phyloP scores from a whole-genome alignment of 92 coral and sea anemone genomes.

The Meandrina meandrites region DNA sequence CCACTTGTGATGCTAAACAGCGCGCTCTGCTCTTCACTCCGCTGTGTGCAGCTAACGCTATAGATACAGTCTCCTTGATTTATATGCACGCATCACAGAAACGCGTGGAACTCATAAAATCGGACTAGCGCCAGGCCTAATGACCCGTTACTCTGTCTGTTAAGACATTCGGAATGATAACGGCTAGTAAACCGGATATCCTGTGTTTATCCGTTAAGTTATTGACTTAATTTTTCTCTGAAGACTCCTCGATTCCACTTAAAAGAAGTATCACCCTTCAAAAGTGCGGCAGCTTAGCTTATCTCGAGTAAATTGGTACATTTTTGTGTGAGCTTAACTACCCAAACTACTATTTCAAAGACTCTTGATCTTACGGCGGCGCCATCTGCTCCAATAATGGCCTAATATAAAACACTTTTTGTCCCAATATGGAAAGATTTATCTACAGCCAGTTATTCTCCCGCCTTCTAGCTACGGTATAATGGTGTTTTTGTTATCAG shows the following conservation, averaged over 20 bases:
- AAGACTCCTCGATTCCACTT: not conserved
- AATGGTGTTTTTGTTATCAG: not conserved
- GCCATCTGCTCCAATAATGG: not conserved
- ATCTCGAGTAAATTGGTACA: not conserved
- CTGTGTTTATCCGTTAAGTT: slow-evolving; percentile 8
- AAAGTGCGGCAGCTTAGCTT: not conserved
- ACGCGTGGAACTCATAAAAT: not conserved
- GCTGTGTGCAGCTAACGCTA: not conserved
- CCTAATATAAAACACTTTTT: not conserved
- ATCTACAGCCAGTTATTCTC: not conserved
- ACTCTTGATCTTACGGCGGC: not conserved
- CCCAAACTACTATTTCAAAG: not conserved
- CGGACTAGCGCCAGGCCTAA: slow-evolving; percentile 28
- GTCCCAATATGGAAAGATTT: slow-evolving; percentile 6
- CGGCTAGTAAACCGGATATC: not conserved
- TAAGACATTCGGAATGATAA: not conserved
- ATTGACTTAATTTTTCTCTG: slow-evolving; percentile 3
- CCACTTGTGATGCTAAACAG: not conserved
- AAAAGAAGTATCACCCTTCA: not conserved
- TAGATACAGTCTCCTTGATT: not conserved
- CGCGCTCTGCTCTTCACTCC: not conserved
- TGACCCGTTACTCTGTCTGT: not conserved
- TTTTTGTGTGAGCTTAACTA: not conserved
- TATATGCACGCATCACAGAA: not conserved
- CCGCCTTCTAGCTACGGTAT: not conserved